Evolutionary conservation across 2,113 vertebrate species (phyloP).

Genomic region (Heliornis fulica): DNA sequence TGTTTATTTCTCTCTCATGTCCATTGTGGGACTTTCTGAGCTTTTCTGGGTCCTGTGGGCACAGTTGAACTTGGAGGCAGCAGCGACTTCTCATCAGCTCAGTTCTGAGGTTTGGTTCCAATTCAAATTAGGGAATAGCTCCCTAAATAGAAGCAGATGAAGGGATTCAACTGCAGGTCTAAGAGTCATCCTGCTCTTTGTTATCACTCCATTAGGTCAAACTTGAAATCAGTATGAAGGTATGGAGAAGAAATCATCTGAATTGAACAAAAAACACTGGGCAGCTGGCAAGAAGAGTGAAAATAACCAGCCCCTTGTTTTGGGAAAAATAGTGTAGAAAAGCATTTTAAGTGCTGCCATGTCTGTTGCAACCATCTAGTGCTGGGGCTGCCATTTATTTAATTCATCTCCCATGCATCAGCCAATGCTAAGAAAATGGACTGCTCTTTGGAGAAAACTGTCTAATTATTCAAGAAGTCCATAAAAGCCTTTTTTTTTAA

Average conservation of each 20-base stretch:
- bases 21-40: neutral
- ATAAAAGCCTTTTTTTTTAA: neutral
- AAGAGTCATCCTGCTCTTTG: neutral
- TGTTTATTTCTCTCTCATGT: neutral
- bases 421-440: neutral
- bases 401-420: neutral
- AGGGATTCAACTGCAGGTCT: accelerated
- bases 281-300: neutral
- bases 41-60: accelerated
- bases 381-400: neutral
- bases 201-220: neutral
- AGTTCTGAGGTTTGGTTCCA: neutral
- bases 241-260: neutral
- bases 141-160: too few relatives aligned
- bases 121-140: neutral
- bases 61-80: neutral
- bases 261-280: neutral
- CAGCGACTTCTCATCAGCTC: accelerated
- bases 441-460: neutral
- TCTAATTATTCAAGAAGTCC: neutral
- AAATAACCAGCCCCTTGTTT: neutral
- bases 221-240: neutral
- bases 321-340: neutral
- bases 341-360: neutral
- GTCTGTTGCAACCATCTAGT: neutral